phyloP scores from a whole-genome alignment of 2,888 invertebrate species.

The Fragum sueziense region DNA sequence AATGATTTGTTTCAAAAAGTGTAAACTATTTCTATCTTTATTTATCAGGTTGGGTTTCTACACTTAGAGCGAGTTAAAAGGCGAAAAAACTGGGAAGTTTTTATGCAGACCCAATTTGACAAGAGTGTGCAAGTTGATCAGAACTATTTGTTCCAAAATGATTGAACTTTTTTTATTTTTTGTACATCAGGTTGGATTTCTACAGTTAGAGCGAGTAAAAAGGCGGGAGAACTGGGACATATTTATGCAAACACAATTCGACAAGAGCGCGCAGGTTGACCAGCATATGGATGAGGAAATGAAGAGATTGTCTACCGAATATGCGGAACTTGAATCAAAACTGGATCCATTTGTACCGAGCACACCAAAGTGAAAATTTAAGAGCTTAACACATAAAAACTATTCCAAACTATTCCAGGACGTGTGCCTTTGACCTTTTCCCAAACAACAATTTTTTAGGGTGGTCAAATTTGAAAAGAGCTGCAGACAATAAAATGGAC shows the following conservation, averaged over 20 bases:
- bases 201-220: slow-evolving; percentile 56
- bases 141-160: too few relatives aligned
- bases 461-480: too few relatives aligned
- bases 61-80: slow-evolving; percentile 56
- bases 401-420: too few relatives aligned
- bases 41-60: slow-evolving; percentile 58
- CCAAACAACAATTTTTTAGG: too few relatives aligned
- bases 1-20: too few relatives aligned
- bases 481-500: too few relatives aligned
- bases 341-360: slow-evolving; percentile 4
- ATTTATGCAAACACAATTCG: slow-evolving; percentile 67
- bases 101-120: slow-evolving; percentile 66
- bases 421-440: too few relatives aligned
- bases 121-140: slow-evolving; percentile 65
- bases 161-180: too few relatives aligned
- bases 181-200: slow-evolving; percentile 55
- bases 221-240: slow-evolving; percentile 63
- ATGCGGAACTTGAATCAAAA: slow-evolving; percentile 58
- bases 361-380: slow-evolving; percentile 4
- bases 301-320: slow-evolving; percentile 57
- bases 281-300: slow-evolving; percentile 59
- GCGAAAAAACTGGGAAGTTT: slow-evolving; percentile 63
- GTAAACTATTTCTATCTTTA: too few relatives aligned
- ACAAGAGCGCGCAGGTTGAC: slow-evolving; percentile 67
- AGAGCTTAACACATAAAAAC: too few relatives aligned